Base-by-base conservation (phyloP, 2,797 vertebrate species). In the Argyrosomus regius region DNA sequence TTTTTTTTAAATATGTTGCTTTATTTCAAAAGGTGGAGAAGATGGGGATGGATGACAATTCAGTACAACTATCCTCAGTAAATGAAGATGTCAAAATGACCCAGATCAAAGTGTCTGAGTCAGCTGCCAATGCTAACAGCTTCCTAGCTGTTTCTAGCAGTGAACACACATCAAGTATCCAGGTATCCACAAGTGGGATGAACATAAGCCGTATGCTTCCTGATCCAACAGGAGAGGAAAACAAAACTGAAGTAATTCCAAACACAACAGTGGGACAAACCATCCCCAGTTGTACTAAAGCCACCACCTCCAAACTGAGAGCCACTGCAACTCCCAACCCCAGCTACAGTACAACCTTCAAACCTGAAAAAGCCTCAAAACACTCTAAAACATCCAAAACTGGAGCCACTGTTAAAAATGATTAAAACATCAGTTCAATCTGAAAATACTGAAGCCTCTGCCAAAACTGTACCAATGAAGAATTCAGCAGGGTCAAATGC, bases 161-260 rank as follows among this genome's bases (percentile, higher is more conserved):
- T 39, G 10, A 67, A 53, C 39, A 58, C 1, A 0, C 63, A 22
- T 31, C 26, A 16, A 49, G 13, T 35, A 7, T 7, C 9, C n/a
- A 6, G 16, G 5, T 57, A 17, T 56, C 56, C 20, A 35, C 13
- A 49, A 16, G n/a, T 24, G 17, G 18, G 3, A 54, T 17, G 56
- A 52, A 52, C 20, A 9, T 48, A 39, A 24, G 53, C 20, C 0
- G 6, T 10, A 28, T 50, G 39, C 6, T 50, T 45, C 59, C 39
- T 54, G 26, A 22, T n/a, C 54, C 16, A 26, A 48, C 7, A 35
- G 35, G 8, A 68, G 62, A 13, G 5, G 6, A 17, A 4, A 11
- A 4, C 1, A 65, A 83, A 62, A 45, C 48, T 31, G 18, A 39
- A 67, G 8, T 68, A 11, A 45, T 20, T 64, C 10, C 43, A 76